These are phyloP conservation scores for Betta splendens DNA, from an alignment of 2,797 vertebrate genomes.

Conservation along the genomic window DNA sequence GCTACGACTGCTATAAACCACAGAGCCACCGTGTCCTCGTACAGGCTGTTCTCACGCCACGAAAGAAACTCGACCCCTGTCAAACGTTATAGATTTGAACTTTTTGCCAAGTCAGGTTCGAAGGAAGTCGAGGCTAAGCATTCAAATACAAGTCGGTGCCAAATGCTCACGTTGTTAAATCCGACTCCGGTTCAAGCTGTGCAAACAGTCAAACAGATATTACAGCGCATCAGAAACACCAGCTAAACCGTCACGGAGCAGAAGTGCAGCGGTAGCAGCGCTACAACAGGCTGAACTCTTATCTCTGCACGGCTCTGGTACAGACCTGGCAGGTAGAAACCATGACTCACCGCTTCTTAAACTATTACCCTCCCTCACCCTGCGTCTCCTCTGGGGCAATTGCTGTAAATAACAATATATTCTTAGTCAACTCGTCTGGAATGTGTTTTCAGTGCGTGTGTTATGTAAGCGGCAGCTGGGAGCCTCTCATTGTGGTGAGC, in stretches of 20 bases:
- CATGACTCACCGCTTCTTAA: constrained; percentile 60
- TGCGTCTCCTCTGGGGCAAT: constrained; percentile 37
- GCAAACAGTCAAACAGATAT: background rate
- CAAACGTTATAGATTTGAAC: constrained; percentile 3
- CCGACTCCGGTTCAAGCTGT: background rate
- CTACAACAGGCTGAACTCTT: constrained; percentile 21
- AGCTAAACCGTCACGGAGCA: constrained; percentile 17
- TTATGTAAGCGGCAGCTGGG: constrained; percentile 64
- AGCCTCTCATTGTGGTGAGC: constrained; percentile 54
- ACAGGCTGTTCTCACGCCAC: no score
- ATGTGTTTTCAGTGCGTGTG: constrained; percentile 55
- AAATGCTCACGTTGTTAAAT: background rate
- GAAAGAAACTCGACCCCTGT: background rate
- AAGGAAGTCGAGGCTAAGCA: background rate
- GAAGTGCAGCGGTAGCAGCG: constrained; percentile 19
- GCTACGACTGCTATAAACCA: no score
- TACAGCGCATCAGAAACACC: constrained; percentile 17
- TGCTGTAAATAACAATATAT: constrained; percentile 68
- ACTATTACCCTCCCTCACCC: constrained; percentile 64
- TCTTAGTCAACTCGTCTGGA: constrained; percentile 62
- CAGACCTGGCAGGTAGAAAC: constrained; percentile 52
- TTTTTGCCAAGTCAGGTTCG: background rate
- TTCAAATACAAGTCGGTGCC: background rate
- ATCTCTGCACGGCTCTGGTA: constrained; percentile 39
- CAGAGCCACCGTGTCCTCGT: no score